Base-by-base conservation (phyloP, 2,797 vertebrate species). In the Sylvilagus floridanus region DNA sequence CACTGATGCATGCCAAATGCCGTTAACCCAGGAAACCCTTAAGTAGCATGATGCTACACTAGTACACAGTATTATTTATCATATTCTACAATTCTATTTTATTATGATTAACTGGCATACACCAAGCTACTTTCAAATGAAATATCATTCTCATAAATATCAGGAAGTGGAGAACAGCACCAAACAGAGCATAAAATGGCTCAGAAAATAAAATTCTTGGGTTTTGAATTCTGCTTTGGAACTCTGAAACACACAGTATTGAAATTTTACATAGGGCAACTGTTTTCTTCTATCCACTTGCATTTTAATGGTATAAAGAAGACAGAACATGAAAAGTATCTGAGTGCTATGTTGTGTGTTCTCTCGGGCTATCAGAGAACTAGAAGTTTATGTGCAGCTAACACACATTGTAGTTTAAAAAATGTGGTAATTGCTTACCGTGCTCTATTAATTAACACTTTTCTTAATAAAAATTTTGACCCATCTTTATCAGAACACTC, bases 11-110 rank as follows among this genome's bases (percentile, higher is more conserved):
- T 84, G 96, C 77, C 71, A 95, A 95, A 50, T 57, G 76, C 65
- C 50, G 94, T 94, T 92, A 66, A 96, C 71, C 26, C 86, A 86
- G n/a, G 73, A 95, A 97, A 96, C 0, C 87, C 60, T 95, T 95
- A 93, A 81, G 91, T 37, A 93, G 83, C 92, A 88, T 94, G 12
- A 96, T 6, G 16, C 47, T 78, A 32, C 12, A 60, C 60, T 35
- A 88, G 54, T 30, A 60, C 3, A 63, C 4, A 52, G 13, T 66
- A 60, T 28, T 63, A 24, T 60, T 79, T 50, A 65, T 30, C 57
- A 93, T 35, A 47, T 52, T 71, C 65, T 89, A 72, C 7, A 77
- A 72, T 60, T 19, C 10, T 57, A 72, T 57, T 92, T 95, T 88
- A 72, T 68, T 93, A 93, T 94, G 85, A 75, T 95, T 89, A 90